phyloP scores from a whole-genome alignment of 2,888 invertebrate genomes.

The Orchesellides sinensis region DNA sequence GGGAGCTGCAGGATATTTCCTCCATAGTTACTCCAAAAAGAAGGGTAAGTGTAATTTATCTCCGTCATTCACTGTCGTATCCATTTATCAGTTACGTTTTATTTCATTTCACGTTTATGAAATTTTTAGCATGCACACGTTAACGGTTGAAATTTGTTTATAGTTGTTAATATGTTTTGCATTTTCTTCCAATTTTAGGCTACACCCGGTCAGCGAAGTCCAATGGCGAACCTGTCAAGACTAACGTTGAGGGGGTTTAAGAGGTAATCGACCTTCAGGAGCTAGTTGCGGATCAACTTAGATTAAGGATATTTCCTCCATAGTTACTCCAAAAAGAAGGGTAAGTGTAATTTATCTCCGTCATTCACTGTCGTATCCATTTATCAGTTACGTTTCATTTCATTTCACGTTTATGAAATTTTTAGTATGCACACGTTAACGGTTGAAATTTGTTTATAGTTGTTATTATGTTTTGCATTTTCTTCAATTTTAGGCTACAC shows the following conservation, averaged over 20 bases:
- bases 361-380: no score
- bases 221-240: neutral
- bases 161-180: neutral
- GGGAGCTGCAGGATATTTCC: constrained; percentile 3
- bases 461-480: neutral
- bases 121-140: no score
- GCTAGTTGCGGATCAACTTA: neutral
- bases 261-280: no score
- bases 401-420: no score
- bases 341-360: no score
- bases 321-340: no score
- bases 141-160: neutral
- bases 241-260: neutral
- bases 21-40: constrained; percentile 21
- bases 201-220: neutral
- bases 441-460: no score
- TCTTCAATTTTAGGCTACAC: neutral
- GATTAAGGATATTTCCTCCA: no score
- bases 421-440: no score
- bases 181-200: neutral
- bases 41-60: constrained; percentile 3
- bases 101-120: no score
- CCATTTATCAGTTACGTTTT: neutral
- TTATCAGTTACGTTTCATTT: no score
- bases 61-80: neutral